Conservation (phyloP, 2,113 vertebrate genomes). For the Laticauda laticaudata region DNA sequence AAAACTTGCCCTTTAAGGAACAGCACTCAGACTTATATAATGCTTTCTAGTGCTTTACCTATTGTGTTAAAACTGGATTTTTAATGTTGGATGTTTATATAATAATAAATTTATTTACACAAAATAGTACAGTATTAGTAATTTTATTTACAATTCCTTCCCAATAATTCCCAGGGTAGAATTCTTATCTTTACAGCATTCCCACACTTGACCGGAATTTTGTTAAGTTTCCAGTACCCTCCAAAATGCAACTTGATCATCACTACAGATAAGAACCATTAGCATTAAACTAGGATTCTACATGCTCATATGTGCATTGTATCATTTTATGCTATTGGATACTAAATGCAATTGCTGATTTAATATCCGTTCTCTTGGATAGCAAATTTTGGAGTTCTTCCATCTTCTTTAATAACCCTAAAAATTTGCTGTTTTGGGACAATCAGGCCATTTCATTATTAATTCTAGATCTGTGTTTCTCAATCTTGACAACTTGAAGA, state of each 20-base stretch:
- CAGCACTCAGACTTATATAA: no score
- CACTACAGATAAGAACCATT: not conserved
- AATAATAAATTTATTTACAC: not conserved
- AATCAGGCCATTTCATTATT: not conserved
- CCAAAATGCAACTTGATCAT: not conserved
- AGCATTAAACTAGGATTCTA: not conserved
- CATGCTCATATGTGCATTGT: not conserved
- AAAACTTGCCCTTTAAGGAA: no score
- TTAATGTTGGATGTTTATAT: not conserved
- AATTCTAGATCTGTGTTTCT: not conserved
- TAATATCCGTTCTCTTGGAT: not conserved
- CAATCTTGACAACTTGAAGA: not conserved
- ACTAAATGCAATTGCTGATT: not conserved
- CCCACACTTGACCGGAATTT: not conserved
- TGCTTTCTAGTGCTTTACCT: no score
- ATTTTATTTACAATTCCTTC: not conserved
- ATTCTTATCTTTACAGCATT: not conserved
- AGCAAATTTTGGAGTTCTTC: not conserved
- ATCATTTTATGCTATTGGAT: not conserved
- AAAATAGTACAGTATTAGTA: not conserved
- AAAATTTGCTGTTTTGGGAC: not conserved
- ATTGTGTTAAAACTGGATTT: not conserved
- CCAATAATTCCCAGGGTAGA: not conserved
- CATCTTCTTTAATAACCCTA: not conserved
- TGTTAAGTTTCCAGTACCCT: not conserved